These are phyloP conservation scores for Toxonevra muliebris DNA, from an alignment of 2,888 invertebrate species.

Conservation along the genomic window DNA sequence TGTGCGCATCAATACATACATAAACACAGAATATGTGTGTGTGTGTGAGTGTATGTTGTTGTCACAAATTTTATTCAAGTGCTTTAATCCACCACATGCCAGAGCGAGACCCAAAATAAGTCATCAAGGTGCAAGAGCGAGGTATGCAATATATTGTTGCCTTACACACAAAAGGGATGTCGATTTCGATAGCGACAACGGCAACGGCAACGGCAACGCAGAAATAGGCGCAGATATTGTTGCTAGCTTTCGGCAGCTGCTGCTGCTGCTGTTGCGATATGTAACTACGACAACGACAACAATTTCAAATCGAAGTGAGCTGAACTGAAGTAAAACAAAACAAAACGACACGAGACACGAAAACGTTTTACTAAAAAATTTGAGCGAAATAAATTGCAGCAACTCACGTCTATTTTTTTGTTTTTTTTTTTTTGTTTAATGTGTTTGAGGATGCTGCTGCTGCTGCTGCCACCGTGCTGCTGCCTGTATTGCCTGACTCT, in stretches of 20 bases:
- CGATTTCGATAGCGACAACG: neutral
- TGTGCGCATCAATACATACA: neutral
- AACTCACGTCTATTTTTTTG: conserved; percentile 34
- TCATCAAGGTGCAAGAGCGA: conserved; percentile 28
- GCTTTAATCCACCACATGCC: neutral
- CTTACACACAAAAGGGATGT: conserved; percentile 4
- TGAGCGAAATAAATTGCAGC: conserved; percentile 21
- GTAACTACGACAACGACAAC: neutral
- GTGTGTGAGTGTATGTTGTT: conserved; percentile 11
- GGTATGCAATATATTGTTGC: conserved; percentile 8
- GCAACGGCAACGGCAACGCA: neutral
- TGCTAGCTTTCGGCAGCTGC: neutral
- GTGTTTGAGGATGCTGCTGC: conserved; percentile 27
- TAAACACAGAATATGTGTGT: conserved; percentile 12
- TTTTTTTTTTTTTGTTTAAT: conserved; percentile 33
- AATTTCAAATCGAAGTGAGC: conserved; percentile 13
- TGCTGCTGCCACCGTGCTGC: neutral
- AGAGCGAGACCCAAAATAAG: conserved; percentile 25
- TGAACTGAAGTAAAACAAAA: neutral
- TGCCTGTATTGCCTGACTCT: too few relatives aligned
- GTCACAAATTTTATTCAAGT: conserved; percentile 12
- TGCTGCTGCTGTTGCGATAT: conserved; percentile 2
- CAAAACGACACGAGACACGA: neutral
- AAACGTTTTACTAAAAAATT: conserved; percentile 22
- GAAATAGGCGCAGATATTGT: too few relatives aligned